phyloP scores from a whole-genome alignment of 2,113 vertebrate genomes.

The Emberiza fucata region DNA sequence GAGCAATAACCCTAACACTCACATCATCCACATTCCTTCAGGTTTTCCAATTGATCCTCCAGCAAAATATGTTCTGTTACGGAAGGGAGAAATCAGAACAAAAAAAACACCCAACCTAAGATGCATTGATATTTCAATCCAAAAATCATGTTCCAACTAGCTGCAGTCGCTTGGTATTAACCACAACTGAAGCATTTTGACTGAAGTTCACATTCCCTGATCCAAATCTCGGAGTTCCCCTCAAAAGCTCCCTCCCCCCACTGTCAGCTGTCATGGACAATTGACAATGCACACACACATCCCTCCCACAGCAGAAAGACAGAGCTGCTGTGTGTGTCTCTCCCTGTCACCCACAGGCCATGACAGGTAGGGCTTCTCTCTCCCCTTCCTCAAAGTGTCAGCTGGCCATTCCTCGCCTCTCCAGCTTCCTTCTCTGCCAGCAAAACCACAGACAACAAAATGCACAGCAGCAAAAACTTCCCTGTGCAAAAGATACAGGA shows the following conservation, averaged over 20 bases:
- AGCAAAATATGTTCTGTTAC: neutral
- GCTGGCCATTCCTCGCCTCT: neutral
- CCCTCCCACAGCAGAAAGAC: neutral
- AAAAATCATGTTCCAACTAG: conserved; percentile 42
- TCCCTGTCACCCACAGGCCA: neutral
- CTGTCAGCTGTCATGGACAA: conserved; percentile 17
- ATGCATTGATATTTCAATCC: neutral
- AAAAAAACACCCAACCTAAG: neutral
- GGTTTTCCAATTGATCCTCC: conserved; percentile 16
- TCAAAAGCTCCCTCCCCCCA: conserved; percentile 7
- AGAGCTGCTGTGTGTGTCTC: neutral
- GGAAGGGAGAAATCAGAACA: neutral
- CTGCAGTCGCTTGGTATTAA: neutral
- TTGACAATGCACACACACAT: neutral
- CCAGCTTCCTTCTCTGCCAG: neutral
- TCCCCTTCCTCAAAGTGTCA: neutral
- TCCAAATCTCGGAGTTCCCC: conserved; percentile 29
- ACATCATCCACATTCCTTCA: neutral
- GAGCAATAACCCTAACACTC: neutral
- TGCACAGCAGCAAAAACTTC: neutral
- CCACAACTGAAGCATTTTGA: conserved; percentile 21
- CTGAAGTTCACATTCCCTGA: conserved; percentile 23
- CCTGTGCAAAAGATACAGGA: neutral
- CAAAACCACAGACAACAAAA: neutral
- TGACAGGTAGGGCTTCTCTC: neutral